Evolutionary conservation across 2,113 vertebrate species (phyloP).

Genomic region (Pseudopodoces humilis): DNA sequence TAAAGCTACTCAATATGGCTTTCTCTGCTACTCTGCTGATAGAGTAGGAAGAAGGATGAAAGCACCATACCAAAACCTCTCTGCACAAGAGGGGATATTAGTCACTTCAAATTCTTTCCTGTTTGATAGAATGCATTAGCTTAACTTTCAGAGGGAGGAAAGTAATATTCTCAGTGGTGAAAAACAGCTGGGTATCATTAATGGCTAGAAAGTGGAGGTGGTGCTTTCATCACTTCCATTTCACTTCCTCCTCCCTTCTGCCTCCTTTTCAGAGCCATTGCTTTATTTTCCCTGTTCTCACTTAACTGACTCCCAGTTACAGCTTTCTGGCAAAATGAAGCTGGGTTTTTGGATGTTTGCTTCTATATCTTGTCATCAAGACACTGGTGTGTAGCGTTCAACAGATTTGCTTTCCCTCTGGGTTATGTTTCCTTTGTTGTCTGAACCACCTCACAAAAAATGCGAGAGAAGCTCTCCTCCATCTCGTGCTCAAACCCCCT

Average conservation of each 20-base stretch:
- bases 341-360: neutral
- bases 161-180: constrained; percentile 11
- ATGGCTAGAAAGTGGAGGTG: neutral
- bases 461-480: neutral
- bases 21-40: neutral
- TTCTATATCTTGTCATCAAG: neutral
- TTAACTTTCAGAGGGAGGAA: constrained; percentile 15
- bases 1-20: neutral
- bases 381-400: neutral
- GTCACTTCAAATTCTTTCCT: constrained; percentile 17
- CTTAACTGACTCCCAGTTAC: neutral
- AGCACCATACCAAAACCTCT: neutral
- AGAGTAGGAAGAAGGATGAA: constrained; percentile 9
- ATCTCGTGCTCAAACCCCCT: neutral
- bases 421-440: neutral
- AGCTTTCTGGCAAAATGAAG: neutral
- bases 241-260: neutral
- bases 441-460: neutral
- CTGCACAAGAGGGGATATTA: constrained; percentile 7
- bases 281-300: neutral
- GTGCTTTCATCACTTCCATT: neutral
- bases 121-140: constrained; percentile 44
- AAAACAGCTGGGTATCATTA: constrained; percentile 24
- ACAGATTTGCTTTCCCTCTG: neutral
- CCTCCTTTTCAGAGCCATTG: neutral